Base-by-base conservation (phyloP, 2,888 invertebrate genomes). In the Scaptomyza polygonia region DNA sequence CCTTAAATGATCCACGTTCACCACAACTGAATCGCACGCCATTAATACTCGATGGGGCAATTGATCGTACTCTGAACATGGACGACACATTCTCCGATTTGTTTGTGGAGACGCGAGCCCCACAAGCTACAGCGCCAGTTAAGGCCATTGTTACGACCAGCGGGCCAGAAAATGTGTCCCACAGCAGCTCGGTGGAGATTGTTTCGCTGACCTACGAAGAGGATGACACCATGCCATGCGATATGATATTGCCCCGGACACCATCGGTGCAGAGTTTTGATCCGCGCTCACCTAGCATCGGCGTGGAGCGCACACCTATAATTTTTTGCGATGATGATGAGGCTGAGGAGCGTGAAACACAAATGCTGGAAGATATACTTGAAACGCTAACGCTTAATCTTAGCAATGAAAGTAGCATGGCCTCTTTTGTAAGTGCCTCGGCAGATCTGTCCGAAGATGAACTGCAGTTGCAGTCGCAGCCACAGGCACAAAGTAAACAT, bases 21-120 rank as follows among this genome's bases (percentile, higher is more conserved):
- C 91, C 91, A 0, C 81, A 89, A 21, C 57, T 91, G 0, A 89
- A 90, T 72, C 89, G 91, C 0, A 90, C 91, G 0, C 90, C 91
- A 0, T 27, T 91, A 3, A 55, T 89, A 3, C 79, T 91, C 9
- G 89, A 91, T 40, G 90, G 89, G 12, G 66, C 72, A 0, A 58
- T 74, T n/a, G 90, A 90, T 61, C 88, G 86, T 14, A 86, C 90
- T 0, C 53, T 90, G 0, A 88, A 89, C 43, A 66, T 91, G 61
- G 88, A 91, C 49, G 91, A 91, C 51, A 91, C 91, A 2, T 91
- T 91, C 55, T 79, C 91, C 5, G 90, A 91, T 72, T 77, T 91
- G 7, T 90, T 91, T 67, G 89, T 91, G 11, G 91, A 90, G 44
- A 82, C 89, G 0, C 87, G 85, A 40, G 70, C 75, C 5, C 48